Evolutionary conservation across 2,113 vertebrate genomes (phyloP).

Genomic region (Cebidichthys violaceus): DNA sequence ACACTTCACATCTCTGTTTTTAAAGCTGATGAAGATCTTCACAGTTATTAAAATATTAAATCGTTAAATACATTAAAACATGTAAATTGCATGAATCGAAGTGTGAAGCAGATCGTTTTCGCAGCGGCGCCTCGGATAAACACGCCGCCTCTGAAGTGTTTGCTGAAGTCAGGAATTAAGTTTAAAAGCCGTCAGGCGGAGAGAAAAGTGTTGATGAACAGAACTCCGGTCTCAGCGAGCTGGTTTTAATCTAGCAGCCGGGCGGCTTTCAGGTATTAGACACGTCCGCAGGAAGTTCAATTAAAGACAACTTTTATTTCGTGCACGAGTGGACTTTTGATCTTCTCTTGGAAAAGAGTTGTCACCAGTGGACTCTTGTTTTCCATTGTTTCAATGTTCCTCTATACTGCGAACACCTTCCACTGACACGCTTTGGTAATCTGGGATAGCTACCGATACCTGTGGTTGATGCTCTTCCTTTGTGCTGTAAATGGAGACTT

Average conservation of each 20-base stretch:
- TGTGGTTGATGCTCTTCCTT: neutral
- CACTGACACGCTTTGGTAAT: no score
- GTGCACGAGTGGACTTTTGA: no score
- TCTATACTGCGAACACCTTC: no score
- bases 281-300: slow-evolving; percentile 21
- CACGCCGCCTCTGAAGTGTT: slow-evolving; percentile 41
- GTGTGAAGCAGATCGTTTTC: slow-evolving; percentile 64
- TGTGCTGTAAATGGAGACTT: no score
- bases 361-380: no score
- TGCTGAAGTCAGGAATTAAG: slow-evolving; percentile 40
- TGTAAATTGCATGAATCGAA: slow-evolving; percentile 62
- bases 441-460: no score
- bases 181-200: slow-evolving; percentile 42
- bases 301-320: neutral
- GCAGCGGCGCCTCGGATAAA: slow-evolving; percentile 10
- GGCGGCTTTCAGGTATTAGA: slow-evolving; percentile 49
- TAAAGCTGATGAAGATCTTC: slow-evolving; percentile 54
- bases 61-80: slow-evolving; percentile 59
- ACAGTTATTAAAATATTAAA: slow-evolving; percentile 49
- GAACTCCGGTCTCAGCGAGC: slow-evolving; percentile 6
- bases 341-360: no score
- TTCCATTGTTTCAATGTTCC: no score
- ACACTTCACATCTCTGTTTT: neutral
- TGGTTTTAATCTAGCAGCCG: slow-evolving; percentile 43
- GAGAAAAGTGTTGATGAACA: slow-evolving; percentile 41